A percentile compares a stretch with the other conserved stretches of the same genome.
phyloP scores from a whole-genome alignment of 2,888 invertebrate genomes.

The Buathra laborator region DNA sequence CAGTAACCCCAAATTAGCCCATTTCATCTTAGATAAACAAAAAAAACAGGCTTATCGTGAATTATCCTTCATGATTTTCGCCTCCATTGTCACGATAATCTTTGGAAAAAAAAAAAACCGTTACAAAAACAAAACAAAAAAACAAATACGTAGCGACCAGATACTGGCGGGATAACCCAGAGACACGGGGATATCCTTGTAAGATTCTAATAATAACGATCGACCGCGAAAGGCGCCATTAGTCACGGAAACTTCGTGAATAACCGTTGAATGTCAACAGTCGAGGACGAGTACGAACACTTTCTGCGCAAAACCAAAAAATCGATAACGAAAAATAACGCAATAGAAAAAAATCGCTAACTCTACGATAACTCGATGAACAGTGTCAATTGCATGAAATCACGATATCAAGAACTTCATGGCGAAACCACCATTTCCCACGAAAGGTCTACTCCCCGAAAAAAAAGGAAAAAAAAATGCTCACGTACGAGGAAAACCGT shows the following conservation, averaged over 20 bases:
- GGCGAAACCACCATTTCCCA: conserved; percentile 31
- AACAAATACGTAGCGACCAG: conserved; percentile 13
- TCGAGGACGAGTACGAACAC: neutral
- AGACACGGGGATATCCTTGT: neutral
- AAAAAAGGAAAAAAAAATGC: neutral
- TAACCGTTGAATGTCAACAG: conserved; percentile 10
- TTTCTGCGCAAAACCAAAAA: neutral
- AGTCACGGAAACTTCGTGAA: conserved; percentile 28
- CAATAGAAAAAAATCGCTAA: neutral
- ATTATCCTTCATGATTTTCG: neutral
- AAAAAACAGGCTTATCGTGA: neutral
- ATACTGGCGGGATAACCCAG: conserved; percentile 2
- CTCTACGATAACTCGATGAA: neutral
- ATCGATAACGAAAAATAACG: conserved; percentile 4
- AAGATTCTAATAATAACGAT: conserved; percentile 39
- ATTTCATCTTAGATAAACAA: neutral
- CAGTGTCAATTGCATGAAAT: neutral
- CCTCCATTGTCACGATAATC: too few species aligned
- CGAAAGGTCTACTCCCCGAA: neutral
- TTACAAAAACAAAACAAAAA: conserved; percentile 19
- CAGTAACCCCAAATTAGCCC: neutral
- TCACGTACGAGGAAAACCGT: neutral
- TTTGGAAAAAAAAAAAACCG: neutral
- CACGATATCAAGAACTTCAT: neutral
- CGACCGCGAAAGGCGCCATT: conserved; percentile 50